These are phyloP conservation scores for Syngnathoides biaculeatus DNA, from an alignment of 2,113 vertebrate species.

Conservation along the genomic window DNA sequence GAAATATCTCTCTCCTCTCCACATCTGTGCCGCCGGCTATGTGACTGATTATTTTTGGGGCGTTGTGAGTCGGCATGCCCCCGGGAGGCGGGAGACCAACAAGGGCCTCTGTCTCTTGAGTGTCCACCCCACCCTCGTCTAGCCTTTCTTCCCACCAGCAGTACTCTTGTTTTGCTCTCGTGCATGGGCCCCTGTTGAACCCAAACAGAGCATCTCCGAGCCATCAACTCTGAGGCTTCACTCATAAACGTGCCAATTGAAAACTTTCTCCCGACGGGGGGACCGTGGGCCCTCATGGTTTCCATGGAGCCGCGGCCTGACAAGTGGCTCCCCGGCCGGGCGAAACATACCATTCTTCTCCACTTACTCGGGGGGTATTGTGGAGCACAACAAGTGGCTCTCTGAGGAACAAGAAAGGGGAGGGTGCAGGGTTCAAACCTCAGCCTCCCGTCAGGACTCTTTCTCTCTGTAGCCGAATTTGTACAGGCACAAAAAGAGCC, in stretches of 20 bases:
- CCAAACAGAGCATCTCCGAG: slow-evolving; percentile 47
- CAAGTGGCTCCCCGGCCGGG: slow-evolving; percentile 55
- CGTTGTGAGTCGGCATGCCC: slow-evolving; percentile 63
- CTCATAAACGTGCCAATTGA: slow-evolving; percentile 66
- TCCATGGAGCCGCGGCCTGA: slow-evolving; percentile 77
- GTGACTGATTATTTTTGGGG: slow-evolving; percentile 68
- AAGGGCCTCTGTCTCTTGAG: slow-evolving; percentile 59
- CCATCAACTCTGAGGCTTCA: slow-evolving; percentile 63
- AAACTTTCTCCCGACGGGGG: slow-evolving; percentile 56
- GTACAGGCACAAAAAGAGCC: slow-evolving; percentile 68
- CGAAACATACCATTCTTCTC: slow-evolving; percentile 71
- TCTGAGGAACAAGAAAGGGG: slow-evolving; percentile 68
- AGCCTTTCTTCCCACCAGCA: slow-evolving; percentile 29
- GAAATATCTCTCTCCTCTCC: slow-evolving; percentile 69
- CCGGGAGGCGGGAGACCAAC: slow-evolving; percentile 59
- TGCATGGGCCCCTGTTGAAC: slow-evolving; percentile 50
- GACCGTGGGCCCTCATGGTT: slow-evolving; percentile 58
- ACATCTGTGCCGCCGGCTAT: slow-evolving; percentile 71
- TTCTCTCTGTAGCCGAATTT: slow-evolving; percentile 73
- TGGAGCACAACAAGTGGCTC: slow-evolving; percentile 73
- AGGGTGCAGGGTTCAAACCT: slow-evolving; percentile 69
- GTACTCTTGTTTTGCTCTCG: slow-evolving; percentile 35
- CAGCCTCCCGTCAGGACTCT: slow-evolving; percentile 58
- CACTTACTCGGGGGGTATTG: slow-evolving; percentile 70
- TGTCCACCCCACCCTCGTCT: slow-evolving; percentile 4